Evolutionary conservation across 2,888 invertebrate species (phyloP), one percentile per base, ranked within the genome.

Genomic region (Brachyopa scutellaris): DNA sequence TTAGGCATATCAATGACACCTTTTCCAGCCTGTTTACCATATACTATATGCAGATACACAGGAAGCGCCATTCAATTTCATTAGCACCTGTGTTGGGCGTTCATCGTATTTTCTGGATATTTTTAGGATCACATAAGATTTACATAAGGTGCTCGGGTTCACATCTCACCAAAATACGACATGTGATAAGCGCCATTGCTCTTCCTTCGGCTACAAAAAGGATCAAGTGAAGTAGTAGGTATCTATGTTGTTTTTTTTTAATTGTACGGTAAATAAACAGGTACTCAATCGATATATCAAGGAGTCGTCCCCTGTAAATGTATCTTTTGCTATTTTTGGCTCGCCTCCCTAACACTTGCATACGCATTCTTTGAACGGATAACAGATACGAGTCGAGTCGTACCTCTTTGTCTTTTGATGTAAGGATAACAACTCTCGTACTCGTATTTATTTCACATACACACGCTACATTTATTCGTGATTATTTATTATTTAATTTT

Each of bases 141-240:
- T 61, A 72, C 76, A 53, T 82, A 51, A 70, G 61, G 64, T 64
- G 57, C 76, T 62, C n/a, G n/a, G n/a, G n/a, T n/a, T n/a, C n/a
- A n/a, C n/a, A n/a, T n/a, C n/a, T n/a, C 49, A 76, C 23, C 19
- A 36, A 66, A 70, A n/a, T n/a, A 82, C 61, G 77, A 72, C 70
- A 82, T 77, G 64, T 77, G 66, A 64, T 77, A 66, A 77, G 77
- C 82, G 82, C 82, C 82, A 77, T 77, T 82, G 42, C 51, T n/a
- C 17, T 51, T 76, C 47, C 36, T 33, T 51, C n/a, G 33, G 40
- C 57, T 57, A 29, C 11, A 21, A 49, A 23, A 79, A 79, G 74
- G 79, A 74, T 62, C 53, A 67, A 62, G 53, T 19, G 29, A 33
- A 53, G 42, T 29, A 45, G 8, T 2, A 17, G n/a, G n/a, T 13